Evolutionary conservation across 2,888 invertebrate species (phyloP).

Genomic region (Odontocolon sp.): DNA sequence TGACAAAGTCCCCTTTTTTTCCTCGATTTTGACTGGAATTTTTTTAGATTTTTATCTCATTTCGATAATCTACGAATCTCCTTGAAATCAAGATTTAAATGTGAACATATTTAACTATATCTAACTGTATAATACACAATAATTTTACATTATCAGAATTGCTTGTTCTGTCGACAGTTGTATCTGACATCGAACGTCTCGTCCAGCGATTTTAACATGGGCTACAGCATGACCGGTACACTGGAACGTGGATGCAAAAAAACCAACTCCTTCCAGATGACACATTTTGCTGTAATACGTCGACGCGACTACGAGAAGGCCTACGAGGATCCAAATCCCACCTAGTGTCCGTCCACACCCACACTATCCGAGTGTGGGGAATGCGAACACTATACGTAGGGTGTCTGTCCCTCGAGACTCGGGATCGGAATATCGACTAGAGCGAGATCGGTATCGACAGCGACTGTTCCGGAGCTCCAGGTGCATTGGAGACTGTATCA

Average conservation of each 20-base stretch:
- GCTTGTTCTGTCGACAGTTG: slow-evolving; percentile 81
- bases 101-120: too few relatives aligned
- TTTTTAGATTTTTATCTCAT: too few relatives aligned
- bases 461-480: not conserved
- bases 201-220: slow-evolving; percentile 93
- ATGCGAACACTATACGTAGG: slow-evolving; percentile 77
- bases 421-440: slow-evolving; percentile 16
- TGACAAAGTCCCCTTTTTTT: too few relatives aligned
- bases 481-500: not conserved
- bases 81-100: too few relatives aligned
- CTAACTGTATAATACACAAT: too few relatives aligned
- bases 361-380: slow-evolving; percentile 79
- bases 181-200: slow-evolving; percentile 93
- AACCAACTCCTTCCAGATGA: slow-evolving; percentile 90
- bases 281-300: slow-evolving; percentile 93
- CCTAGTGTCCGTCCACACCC: slow-evolving; percentile 80
- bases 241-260: slow-evolving; percentile 90
- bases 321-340: slow-evolving; percentile 79
- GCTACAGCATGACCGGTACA: slow-evolving; percentile 94
- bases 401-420: slow-evolving; percentile 39
- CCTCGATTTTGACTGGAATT: too few relatives aligned
- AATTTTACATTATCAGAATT: not conserved
- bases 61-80: too few relatives aligned
- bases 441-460: not conserved
- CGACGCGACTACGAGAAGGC: slow-evolving; percentile 87